Percentiles rank a stretch among this genome's conserved stretches.
Evolutionary conservation across 2,113 vertebrate genomes (phyloP).

Genomic region (Tichodroma muraria): DNA sequence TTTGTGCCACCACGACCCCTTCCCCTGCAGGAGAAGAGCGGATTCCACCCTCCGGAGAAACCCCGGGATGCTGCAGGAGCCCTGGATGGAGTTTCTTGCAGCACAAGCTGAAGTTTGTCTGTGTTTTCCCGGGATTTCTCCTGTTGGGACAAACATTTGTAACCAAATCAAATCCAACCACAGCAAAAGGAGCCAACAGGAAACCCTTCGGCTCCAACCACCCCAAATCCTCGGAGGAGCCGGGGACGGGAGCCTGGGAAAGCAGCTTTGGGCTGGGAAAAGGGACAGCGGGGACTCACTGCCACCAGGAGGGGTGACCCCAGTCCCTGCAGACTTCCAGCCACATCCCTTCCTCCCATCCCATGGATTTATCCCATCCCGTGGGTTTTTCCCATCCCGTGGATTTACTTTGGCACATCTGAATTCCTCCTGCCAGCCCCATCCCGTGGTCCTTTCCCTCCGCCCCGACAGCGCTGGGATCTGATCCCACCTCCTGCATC

Average conservation of each 20-base stretch:
- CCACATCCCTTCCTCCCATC: not conserved
- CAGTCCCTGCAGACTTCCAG: not conserved
- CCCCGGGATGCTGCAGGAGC: not conserved
- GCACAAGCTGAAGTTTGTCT: not conserved
- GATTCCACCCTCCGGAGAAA: not conserved
- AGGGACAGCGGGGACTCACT: not conserved
- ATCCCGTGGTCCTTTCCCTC: not conserved
- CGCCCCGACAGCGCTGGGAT: fast-evolving
- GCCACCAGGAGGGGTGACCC: not conserved
- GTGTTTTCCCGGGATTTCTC: not conserved
- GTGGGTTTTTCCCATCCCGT: not conserved
- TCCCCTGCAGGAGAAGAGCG: not conserved
- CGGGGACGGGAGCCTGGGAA: not conserved
- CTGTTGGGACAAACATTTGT: not conserved
- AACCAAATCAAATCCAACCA: not conserved
- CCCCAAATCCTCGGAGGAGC: not conserved
- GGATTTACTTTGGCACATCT: no score
- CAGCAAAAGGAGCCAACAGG: not conserved
- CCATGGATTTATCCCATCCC: not conserved
- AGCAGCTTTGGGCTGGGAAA: not conserved
- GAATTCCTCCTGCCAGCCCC: no score
- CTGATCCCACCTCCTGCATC: fast-evolving
- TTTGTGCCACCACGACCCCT: not conserved
- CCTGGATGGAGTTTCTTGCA: not conserved
- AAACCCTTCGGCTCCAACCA: not conserved